These are phyloP conservation scores for Cirrhinus mrigala DNA, from an alignment of 2,797 vertebrate genomes.

Conservation along the genomic window DNA sequence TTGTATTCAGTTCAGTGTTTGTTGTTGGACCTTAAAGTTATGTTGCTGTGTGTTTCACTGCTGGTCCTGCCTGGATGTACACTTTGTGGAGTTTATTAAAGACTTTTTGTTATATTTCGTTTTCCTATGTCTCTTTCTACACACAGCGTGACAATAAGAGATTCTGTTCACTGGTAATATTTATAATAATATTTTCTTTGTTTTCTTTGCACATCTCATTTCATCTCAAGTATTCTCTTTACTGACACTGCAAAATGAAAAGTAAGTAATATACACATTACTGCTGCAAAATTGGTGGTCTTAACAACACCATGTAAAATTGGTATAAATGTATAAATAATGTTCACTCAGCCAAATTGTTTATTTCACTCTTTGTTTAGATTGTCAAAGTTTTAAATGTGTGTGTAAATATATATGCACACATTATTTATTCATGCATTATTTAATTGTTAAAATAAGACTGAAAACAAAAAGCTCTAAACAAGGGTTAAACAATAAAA, in stretches of 20 bases:
- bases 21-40: too few species aligned
- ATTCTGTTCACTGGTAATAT: not conserved
- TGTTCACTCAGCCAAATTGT: not conserved
- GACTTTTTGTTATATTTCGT: too few species aligned
- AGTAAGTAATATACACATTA: not conserved
- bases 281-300: not conserved
- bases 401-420: not conserved
- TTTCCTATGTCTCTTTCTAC: too few species aligned
- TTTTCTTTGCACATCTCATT: not conserved
- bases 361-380: not conserved
- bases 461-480: not conserved
- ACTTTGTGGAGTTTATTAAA: too few species aligned
- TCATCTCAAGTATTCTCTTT: not conserved
- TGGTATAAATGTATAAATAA: not conserved
- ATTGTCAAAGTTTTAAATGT: not conserved
- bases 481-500: not conserved
- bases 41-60: too few species aligned
- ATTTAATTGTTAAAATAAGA: not conserved
- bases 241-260: not conserved
- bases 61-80: too few species aligned
- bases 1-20: too few species aligned
- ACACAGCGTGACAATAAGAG: too few species aligned
- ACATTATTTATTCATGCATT: not conserved
- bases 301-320: not conserved
- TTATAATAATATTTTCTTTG: not conserved